Evolutionary conservation across 2,888 invertebrate genomes (phyloP), one percentile per base, ranked within the genome.

Genomic region (Heterodera filipjevi): DNA sequence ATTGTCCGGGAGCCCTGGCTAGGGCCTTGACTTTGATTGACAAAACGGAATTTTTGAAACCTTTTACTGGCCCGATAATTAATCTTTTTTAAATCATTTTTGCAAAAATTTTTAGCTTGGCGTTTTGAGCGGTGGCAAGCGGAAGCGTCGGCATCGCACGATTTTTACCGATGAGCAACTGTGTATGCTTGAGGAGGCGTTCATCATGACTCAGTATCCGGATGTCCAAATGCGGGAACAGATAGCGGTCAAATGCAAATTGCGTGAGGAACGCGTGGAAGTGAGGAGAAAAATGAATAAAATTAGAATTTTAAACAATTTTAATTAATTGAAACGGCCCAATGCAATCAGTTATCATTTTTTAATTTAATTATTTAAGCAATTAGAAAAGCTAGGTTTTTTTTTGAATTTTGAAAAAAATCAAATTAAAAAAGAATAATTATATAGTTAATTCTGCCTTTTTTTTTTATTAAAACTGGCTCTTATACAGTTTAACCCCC

Each of bases 191-290:
- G 88, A 88, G 74, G 78, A 80, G 22, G 87, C 83, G 39, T 86
- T 85, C 84, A 94, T 95, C 89, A 95, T 95, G 91, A 99, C 98
- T 0, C 98, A 99, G 90, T 99, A 99, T 90, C 98, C 98, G 0
- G 89, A 89, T 73, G 92, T 92, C 3, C 84, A 91, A 76, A 89
- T 92, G n/a, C 91, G 98, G 77, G 98, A 99, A 90, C 96, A 97
- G 90, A 92, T 99, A 77, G 99, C 99, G 14, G 92, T 95, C 82
- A 94, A 96, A 89, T 96, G 98, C 78, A 96, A 97, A 90, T 92
- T 99, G 84, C 98, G 98, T 90, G 98, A 99, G 90, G 99, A 99
- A 90, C 92, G 99, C 86, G 98, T 99, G 33, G 98, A 99, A 95
- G 87, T 88, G 32, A 32, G 68, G n/a, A n/a, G n/a, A n/a, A n/a